Base-by-base conservation (phyloP, 2,113 vertebrate species). In the Rutilus rutilus region DNA sequence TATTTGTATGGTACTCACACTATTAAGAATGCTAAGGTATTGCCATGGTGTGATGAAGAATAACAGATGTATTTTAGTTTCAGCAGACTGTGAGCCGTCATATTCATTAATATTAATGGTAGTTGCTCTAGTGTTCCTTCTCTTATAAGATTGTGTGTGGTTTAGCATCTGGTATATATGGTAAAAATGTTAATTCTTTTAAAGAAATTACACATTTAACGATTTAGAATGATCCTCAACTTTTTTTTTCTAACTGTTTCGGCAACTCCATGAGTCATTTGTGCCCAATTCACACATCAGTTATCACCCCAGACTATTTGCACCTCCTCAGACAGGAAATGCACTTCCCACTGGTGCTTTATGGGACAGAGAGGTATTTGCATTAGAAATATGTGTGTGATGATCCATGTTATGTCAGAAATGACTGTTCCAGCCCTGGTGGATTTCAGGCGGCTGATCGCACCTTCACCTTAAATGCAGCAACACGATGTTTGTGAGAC, bases 291-390 rank as follows among this genome's bases (percentile, higher is more conserved):
- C 57, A 47, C 69, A 21, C 54, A 69, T 27, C 39, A 30, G 12
- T 82, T 85, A 52, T 89, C 50, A 71, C 71, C 82, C 60, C 62
- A 82, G 59, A 65, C 39, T 73, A 67, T 86, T 86, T 78, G n/a
- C 82, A 75, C 78, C 33, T 47, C 74, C 69, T 60, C 9, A 78
- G 85, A 86, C 82, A 85, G 89, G 89, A 89, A 88, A 81, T 19
- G 25, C 21, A 8, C 25, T 25, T 60, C 14, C 33, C 11, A 52
- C 62, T 62, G 12, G 42, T 45, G 47, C 57, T 71, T 33, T 17
- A 59, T 78, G 64, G 52, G 21, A 57, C 52, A 42, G 5, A 54
- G 71, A 42, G 14, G 42, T 62, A 74, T 84, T 84, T 78, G 25
- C 50, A 50, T 81, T 64, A 39, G 47, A 81, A 80, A 78, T 65